Percentiles rank a stretch among this genome's conserved stretches.
Evolutionary conservation across 2,113 vertebrate genomes (phyloP).

Genomic region (Rhizomys pruinosus): DNA sequence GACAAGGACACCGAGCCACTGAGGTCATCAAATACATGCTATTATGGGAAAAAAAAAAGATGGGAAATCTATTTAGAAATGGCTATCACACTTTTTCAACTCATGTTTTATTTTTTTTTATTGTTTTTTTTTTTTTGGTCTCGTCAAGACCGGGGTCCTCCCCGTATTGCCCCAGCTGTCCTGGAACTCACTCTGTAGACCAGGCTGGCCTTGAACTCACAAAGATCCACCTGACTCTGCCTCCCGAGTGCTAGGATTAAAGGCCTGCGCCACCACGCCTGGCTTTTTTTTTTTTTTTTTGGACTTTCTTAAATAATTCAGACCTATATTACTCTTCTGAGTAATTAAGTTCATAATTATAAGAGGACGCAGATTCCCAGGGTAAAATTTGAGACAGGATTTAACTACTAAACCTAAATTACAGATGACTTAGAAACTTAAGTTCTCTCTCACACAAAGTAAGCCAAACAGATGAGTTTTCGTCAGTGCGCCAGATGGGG

Average conservation of each 20-base stretch:
- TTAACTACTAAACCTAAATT: slow-evolving; percentile 64
- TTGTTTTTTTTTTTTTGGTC: too few species aligned
- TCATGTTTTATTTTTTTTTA: too few species aligned
- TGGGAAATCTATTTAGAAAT: slow-evolving; percentile 62
- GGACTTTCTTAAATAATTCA: slow-evolving; percentile 52
- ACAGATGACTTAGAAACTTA: slow-evolving; percentile 62
- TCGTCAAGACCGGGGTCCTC: too few species aligned
- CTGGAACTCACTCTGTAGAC: too few species aligned
- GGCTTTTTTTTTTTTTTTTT: too few species aligned
- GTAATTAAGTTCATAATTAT: slow-evolving; percentile 60
- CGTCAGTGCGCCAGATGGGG: slow-evolving; percentile 65
- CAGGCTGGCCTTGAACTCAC: too few species aligned
- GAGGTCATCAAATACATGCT: slow-evolving; percentile 91
- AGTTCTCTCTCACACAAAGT: slow-evolving; percentile 59
- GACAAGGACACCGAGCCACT: slow-evolving; percentile 93
- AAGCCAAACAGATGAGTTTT: slow-evolving; percentile 63
- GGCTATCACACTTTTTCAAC: background rate
- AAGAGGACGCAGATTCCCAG: slow-evolving; percentile 41
- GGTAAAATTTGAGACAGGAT: slow-evolving; percentile 59
- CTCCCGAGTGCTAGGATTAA: too few species aligned
- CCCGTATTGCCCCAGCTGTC: too few species aligned
- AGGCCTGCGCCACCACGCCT: too few species aligned
- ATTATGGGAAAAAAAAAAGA: slow-evolving; percentile 44
- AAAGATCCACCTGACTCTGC: too few species aligned
- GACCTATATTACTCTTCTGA: slow-evolving; percentile 37